A percentile compares a stretch with the other conserved stretches of the same genome.
These are phyloP conservation scores for Elysia crispata DNA, from an alignment of 2,888 invertebrate genomes.

Conservation along the genomic window DNA sequence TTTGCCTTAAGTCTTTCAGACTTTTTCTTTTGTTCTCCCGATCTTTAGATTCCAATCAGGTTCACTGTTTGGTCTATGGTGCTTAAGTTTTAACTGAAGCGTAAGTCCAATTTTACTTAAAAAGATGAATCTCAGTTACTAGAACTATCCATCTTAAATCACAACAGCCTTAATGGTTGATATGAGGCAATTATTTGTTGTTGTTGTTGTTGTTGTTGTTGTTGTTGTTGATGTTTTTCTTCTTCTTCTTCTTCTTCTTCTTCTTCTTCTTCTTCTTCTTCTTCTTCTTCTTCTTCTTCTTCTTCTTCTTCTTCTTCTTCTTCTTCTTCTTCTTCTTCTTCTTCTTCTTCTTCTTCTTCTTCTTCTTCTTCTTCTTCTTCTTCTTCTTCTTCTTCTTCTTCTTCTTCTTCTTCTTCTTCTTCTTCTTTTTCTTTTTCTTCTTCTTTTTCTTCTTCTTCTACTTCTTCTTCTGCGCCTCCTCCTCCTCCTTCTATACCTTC, in stretches of 20 bases:
- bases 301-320: not conserved
- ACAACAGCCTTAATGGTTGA: not conserved
- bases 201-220: too few relatives aligned
- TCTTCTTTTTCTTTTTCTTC: not conserved
- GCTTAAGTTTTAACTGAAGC: too few relatives aligned
- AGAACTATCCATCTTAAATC: not conserved
- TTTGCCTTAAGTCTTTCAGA: too few relatives aligned
- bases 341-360: not conserved
- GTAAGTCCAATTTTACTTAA: too few relatives aligned
- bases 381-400: not conserved
- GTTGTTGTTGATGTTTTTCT: too few relatives aligned
- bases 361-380: not conserved
- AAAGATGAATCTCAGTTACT: not conserved
- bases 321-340: not conserved
- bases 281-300: not conserved
- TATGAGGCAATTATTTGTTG: not conserved
- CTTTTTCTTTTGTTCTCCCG: not conserved
- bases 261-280: not conserved
- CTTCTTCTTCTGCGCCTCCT: too few relatives aligned
- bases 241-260: too few relatives aligned
- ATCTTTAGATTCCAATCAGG: slow-evolving; percentile 5
- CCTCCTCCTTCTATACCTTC: too few relatives aligned
- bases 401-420: not conserved
- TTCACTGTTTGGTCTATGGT: too few relatives aligned
- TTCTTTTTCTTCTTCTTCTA: slow-evolving; percentile 1